Evolutionary conservation across 2,797 vertebrate species (phyloP).

Genomic region (Sebastes vulpes): DNA sequence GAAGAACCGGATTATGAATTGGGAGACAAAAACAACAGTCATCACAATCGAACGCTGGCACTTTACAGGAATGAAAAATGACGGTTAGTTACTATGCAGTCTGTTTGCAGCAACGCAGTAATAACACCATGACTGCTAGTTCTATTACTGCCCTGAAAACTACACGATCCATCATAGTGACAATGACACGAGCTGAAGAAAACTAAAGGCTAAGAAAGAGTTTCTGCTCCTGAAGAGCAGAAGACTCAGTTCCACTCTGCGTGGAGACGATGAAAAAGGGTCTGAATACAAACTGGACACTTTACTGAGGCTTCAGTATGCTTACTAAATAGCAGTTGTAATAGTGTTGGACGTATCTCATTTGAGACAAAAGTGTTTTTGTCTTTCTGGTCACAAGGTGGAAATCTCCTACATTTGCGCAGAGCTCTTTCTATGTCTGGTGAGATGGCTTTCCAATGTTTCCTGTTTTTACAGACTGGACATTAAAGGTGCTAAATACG

Average conservation of each 20-base stretch:
- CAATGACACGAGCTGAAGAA: background rate
- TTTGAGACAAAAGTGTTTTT: background rate
- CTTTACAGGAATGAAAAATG: slow-evolving; percentile 3
- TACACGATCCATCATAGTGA: background rate
- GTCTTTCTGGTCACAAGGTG: too few species aligned
- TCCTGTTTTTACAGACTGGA: too few species aligned
- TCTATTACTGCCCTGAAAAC: background rate
- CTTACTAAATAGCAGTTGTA: background rate
- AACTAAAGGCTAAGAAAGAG: background rate
- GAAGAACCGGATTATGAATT: slow-evolving; percentile 2
- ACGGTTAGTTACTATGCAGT: slow-evolving; percentile 28
- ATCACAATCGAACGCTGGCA: background rate
- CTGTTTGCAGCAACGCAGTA: slow-evolving; percentile 37
- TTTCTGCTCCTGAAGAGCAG: background rate
- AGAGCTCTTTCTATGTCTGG: too few species aligned
- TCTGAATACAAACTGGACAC: background rate
- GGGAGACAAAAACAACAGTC: slow-evolving; percentile 21
- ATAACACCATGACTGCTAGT: slow-evolving; percentile 4
- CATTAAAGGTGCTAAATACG: too few species aligned
- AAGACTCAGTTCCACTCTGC: background rate
- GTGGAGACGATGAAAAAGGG: background rate
- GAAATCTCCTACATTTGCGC: too few species aligned
- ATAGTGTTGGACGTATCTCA: background rate
- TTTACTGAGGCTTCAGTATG: background rate
- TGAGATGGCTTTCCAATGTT: too few species aligned